phyloP scores from a whole-genome alignment of 2,797 vertebrate genomes.

The Gephyroberyx darwinii region DNA sequence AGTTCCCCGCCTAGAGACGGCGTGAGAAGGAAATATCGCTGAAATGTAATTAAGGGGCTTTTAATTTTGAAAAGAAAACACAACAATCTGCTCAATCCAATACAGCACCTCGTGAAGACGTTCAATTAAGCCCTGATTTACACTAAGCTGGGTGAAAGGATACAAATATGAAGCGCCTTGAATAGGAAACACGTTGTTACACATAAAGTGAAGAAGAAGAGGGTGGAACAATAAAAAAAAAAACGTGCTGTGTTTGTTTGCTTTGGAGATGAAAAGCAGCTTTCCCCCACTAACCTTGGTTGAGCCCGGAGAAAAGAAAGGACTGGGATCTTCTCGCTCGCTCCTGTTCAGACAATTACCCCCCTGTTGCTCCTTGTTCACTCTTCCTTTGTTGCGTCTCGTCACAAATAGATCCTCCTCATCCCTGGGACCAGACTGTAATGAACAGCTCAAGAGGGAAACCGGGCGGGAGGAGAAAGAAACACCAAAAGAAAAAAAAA shows the following conservation, averaged over 20 bases:
- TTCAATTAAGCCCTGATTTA: constrained; percentile 26
- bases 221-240: constrained; percentile 9
- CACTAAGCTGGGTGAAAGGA: constrained; percentile 13
- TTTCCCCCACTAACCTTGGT: constrained; percentile 70
- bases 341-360: constrained; percentile 60
- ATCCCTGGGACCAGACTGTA: constrained; percentile 62
- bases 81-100: constrained; percentile 24
- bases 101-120: constrained; percentile 22
- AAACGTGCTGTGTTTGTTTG: constrained; percentile 36
- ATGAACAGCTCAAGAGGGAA: constrained; percentile 66
- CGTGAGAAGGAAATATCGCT: constrained; percentile 11
- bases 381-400: constrained; percentile 65
- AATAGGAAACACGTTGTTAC: constrained; percentile 21
- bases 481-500: constrained; percentile 56
- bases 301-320: constrained; percentile 42
- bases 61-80: constrained; percentile 1
- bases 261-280: constrained; percentile 41
- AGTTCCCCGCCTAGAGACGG: constrained; percentile 19
- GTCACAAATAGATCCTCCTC: constrained; percentile 72
- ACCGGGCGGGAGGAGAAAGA: constrained; percentile 56
- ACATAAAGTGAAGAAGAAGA: constrained; percentile 51
- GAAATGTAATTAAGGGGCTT: constrained; percentile 27
- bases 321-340: constrained; percentile 46
- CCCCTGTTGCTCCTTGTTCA: constrained; percentile 76
- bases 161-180: constrained; percentile 3